A percentile compares a stretch with the other conserved stretches of the same genome.
Conservation (phyloP, 2,888 invertebrate species). For the Laspeyria flexula region DNA sequence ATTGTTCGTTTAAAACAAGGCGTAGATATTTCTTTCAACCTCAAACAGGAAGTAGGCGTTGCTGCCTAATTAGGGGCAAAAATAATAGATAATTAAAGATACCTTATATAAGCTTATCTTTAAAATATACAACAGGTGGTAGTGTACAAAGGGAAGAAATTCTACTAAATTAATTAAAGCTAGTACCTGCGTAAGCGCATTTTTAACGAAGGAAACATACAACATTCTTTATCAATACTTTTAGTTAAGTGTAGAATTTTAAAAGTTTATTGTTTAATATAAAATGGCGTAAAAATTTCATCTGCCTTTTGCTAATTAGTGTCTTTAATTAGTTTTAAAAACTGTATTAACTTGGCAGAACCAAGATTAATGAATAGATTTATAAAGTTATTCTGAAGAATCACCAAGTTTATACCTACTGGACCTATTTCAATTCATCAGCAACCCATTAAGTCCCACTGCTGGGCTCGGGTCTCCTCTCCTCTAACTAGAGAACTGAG, state of each 20-base stretch:
- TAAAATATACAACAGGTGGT: constrained; percentile 45
- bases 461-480: too few species aligned
- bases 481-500: too few species aligned
- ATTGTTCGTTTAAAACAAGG: too few species aligned
- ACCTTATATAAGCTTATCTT: constrained; percentile 41
- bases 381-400: too few species aligned
- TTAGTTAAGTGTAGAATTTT: constrained; percentile 21
- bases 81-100: constrained; percentile 47
- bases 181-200: constrained; percentile 24
- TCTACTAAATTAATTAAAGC: constrained; percentile 47
- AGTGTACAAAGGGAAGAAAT: constrained; percentile 35
- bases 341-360: neutral
- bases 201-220: constrained; percentile 15
- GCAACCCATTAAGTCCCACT: too few species aligned
- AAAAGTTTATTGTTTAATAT: constrained; percentile 19
- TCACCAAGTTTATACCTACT: too few species aligned
- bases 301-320: constrained; percentile 31
- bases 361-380: neutral
- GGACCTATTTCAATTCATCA: too few species aligned
- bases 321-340: constrained; percentile 6
- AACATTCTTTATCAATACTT: constrained; percentile 21
- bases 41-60: constrained; percentile 26
- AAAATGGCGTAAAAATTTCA: constrained; percentile 24
- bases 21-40: constrained; percentile 23
- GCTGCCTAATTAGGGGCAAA: constrained; percentile 42